These are phyloP conservation scores for Tromatobia lineatoria DNA, from an alignment of 2,888 invertebrate species.

Conservation along the genomic window DNA sequence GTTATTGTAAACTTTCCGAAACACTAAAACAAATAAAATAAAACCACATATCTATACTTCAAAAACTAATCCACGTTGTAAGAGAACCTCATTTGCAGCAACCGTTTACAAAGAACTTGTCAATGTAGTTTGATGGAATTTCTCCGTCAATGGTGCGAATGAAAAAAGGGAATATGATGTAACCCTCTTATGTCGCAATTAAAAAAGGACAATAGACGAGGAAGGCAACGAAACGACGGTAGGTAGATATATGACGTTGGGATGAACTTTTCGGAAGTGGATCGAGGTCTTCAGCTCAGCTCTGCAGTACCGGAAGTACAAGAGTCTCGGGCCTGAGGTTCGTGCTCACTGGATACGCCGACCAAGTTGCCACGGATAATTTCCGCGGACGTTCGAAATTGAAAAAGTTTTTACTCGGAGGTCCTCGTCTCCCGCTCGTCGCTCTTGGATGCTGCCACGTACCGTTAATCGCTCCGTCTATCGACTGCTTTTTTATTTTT, in stretches of 20 bases:
- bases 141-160: neutral
- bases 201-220: conserved; percentile 49
- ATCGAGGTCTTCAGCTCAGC: conserved; percentile 40
- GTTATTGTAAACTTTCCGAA: too few species aligned
- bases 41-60: too few species aligned
- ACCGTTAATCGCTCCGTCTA: conserved; percentile 54
- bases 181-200: conserved; percentile 46
- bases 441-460: conserved; percentile 55
- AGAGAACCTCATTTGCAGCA: too few species aligned
- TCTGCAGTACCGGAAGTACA: conserved; percentile 49
- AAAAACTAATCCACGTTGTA: too few species aligned
- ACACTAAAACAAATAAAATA: too few species aligned
- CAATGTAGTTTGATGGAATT: neutral
- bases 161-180: neutral
- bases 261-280: conserved; percentile 67
- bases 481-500: conserved; percentile 34
- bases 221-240: conserved; percentile 20
- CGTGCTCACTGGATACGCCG: conserved; percentile 35
- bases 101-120: neutral
- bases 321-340: conserved; percentile 41
- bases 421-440: conserved; percentile 7
- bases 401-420: conserved; percentile 77
- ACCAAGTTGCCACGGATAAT: conserved; percentile 76
- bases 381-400: conserved; percentile 80
- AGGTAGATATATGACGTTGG: conserved; percentile 43